Percentiles rank a stretch among this genome's conserved stretches.
These are phyloP conservation scores for Grammomys surdaster DNA, from an alignment of 2,113 vertebrate species.

Conservation along the genomic window DNA sequence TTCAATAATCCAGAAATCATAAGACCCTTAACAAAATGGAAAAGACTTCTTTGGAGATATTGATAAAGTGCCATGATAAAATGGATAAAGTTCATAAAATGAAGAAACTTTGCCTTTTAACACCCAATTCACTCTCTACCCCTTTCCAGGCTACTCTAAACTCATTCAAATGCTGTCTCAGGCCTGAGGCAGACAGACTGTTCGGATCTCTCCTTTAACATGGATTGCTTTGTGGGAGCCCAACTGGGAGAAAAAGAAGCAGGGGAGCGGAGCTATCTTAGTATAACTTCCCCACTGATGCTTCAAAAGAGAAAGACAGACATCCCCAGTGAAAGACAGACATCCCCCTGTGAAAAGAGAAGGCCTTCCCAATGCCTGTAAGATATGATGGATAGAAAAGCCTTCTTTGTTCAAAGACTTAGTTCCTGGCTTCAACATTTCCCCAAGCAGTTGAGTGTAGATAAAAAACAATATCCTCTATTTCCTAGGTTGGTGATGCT, in stretches of 20 bases:
- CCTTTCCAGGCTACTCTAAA: neutral
- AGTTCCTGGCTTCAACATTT: neutral
- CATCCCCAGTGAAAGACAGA: no score
- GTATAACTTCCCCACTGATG: neutral
- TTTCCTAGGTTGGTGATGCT: neutral
- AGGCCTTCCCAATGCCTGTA: neutral
- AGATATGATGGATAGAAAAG: neutral
- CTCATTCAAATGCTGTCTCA: neutral
- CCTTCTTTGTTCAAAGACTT: neutral
- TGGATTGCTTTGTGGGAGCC: neutral
- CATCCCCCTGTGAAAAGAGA: slow-evolving; percentile 17
- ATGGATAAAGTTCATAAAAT: neutral
- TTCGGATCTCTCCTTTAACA: neutral
- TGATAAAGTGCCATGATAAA: no score
- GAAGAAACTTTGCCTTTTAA: neutral
- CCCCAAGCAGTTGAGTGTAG: neutral
- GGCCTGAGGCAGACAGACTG: neutral
- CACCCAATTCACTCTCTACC: neutral
- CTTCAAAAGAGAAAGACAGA: slow-evolving; percentile 36
- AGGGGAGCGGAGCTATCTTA: neutral
- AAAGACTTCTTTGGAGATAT: neutral
- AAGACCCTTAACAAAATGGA: slow-evolving; percentile 10
- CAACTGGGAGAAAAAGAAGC: slow-evolving; percentile 7
- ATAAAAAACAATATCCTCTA: neutral
- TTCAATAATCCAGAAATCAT: neutral